Evolutionary conservation across 2,888 invertebrate genomes (phyloP), one percentile per base, ranked within the genome.

Genomic region (Hemicrepidius hirtus): DNA sequence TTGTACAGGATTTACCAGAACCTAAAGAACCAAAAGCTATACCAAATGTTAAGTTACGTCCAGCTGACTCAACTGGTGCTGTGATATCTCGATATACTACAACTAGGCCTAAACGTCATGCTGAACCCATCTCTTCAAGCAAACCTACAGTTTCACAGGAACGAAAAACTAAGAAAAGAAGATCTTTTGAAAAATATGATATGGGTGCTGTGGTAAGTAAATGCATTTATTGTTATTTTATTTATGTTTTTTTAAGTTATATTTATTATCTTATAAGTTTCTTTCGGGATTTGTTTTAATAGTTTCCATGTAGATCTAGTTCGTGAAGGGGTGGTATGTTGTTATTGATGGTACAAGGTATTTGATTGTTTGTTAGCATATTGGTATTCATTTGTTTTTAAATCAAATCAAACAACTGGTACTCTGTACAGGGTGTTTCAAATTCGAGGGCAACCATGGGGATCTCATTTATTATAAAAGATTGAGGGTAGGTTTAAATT

Each of bases 161-260:
- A 50, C 79, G 82, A 59, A 86, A 85, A 71, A 80, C 83, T 9
- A 80, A 91, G 78, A 92, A 92, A 80, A 87, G 92, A 73, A 87
- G 91, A 70, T 91, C 91, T 76, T 87, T 89, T 16, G 92, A 92
- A 79, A 91, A 91, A 84, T 86, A 89, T 77, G 88, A 89, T 2
- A 9, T 57, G 6, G 37, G 55, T 16, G 35, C 35, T 16, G 35
- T 91, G 87, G 91, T 91, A 87, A 91, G 91, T 89, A 86, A 80
- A 32, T 62, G 13, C 35, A 57, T 57, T 37, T 40, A 57, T 20
- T 57, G 40, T 57, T 57, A 10, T 20, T 28, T 53, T 16, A 28
- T 13, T 13, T 53, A 53, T 32, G 13, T 53, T 46, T 40, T 68
- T 32, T 18, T 55, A 60, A 44, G 35, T 63, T 60, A 46, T 35